These are phyloP conservation scores for Parnassius smintheus DNA, from an alignment of 2,888 invertebrate species.

Conservation along the genomic window DNA sequence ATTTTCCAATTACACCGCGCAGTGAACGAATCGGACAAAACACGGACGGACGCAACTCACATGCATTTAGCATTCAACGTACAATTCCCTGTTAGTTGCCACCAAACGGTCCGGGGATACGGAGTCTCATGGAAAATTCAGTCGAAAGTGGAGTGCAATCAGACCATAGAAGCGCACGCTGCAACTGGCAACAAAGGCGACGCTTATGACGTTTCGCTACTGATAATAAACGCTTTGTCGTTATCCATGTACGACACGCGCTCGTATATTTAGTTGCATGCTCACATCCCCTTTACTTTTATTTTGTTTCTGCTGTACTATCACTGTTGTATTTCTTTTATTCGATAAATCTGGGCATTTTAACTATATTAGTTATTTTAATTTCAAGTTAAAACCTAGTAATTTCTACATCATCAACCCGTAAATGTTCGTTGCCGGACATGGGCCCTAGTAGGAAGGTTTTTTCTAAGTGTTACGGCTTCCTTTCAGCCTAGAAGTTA, in stretches of 20 bases:
- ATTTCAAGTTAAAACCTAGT: not conserved
- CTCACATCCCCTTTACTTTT: constrained; percentile 7
- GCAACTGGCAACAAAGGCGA: constrained; percentile 47
- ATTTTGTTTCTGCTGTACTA: constrained; percentile 10
- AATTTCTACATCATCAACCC: no score
- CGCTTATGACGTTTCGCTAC: constrained; percentile 39
- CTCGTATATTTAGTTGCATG: constrained; percentile 19
- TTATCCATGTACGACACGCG: constrained; percentile 24
- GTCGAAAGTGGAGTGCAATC: constrained; percentile 73
- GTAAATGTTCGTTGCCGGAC: no score
- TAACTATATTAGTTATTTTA: constrained; percentile 3
- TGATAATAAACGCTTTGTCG: constrained; percentile 36
- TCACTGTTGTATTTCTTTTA: constrained; percentile 15
- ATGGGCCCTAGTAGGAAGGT: no score
- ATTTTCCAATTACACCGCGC: constrained; percentile 67
- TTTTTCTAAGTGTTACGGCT: no score
- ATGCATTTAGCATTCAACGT: constrained; percentile 70
- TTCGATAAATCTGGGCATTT: constrained; percentile 15
- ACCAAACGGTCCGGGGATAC: constrained; percentile 42
- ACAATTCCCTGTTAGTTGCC: constrained; percentile 70
- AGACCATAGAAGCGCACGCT: constrained; percentile 61
- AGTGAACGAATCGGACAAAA: constrained; percentile 56
- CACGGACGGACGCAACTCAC: constrained; percentile 70
- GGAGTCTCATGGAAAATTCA: constrained; percentile 68
- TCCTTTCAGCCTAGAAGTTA: no score